Percentiles rank a stretch among this genome's conserved stretches.
Conservation (phyloP, 2,797 vertebrate genomes). For the Salmo trutta region DNA sequence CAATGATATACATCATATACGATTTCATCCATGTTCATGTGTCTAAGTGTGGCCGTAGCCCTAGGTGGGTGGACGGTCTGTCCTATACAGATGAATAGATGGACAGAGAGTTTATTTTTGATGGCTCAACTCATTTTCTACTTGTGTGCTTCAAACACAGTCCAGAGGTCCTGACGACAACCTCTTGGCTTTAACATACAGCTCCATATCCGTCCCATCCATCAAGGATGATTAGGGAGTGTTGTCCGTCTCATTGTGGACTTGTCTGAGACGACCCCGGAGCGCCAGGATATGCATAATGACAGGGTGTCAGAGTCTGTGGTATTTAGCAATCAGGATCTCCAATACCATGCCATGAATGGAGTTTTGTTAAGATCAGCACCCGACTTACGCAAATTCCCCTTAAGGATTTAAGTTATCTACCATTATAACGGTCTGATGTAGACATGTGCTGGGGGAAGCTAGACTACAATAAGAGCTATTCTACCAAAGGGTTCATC, state of each 20-base stretch:
- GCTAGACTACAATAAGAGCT: background rate
- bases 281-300: slow-evolving; percentile 43
- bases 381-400: slow-evolving; percentile 17
- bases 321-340: too few species aligned
- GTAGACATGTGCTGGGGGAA: background rate
- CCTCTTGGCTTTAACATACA: too few species aligned
- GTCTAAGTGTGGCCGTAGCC: too few species aligned
- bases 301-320: slow-evolving; percentile 32
- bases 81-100: background rate
- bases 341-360: background rate
- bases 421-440: background rate
- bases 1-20: too few species aligned
- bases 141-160: too few species aligned
- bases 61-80: background rate
- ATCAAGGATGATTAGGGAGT: slow-evolving; percentile 54
- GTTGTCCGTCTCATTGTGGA: slow-evolving; percentile 14
- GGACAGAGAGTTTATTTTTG: background rate
- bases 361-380: slow-evolving; percentile 15
- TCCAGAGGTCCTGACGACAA: too few species aligned
- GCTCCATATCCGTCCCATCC: background rate
- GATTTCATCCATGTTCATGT: too few species aligned
- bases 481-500: background rate
- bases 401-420: background rate
- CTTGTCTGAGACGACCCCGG: slow-evolving; percentile 26
- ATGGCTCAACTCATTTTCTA: too few species aligned